phyloP scores from a whole-genome alignment of 2,113 vertebrate genomes.

The Ochotona curzoniae region DNA sequence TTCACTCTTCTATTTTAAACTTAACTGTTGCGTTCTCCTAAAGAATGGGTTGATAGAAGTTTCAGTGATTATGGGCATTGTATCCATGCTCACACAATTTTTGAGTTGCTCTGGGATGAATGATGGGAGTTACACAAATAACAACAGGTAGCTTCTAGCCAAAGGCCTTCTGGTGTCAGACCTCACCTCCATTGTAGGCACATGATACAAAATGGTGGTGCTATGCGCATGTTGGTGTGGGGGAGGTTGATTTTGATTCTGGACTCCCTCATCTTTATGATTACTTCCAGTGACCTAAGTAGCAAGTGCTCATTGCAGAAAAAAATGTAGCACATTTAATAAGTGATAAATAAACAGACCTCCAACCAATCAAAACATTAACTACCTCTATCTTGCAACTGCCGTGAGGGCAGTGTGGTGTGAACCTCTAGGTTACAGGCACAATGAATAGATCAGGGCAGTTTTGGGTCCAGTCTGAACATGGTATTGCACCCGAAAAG shows the following conservation, averaged over 20 bases:
- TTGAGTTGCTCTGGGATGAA: not conserved
- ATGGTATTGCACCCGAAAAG: not conserved
- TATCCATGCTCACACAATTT: not conserved
- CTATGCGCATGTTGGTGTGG: too few species aligned
- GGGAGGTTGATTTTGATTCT: not conserved
- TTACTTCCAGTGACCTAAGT: not conserved
- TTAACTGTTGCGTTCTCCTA: not conserved
- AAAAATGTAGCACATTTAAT: not conserved
- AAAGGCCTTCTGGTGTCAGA: conserved; percentile 41
- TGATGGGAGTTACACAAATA: not conserved
- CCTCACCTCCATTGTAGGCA: conserved; percentile 62
- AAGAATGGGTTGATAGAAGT: not conserved
- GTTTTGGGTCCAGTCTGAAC: not conserved
- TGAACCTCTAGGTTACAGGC: not conserved
- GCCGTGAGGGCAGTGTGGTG: too few species aligned
- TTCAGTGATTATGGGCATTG: not conserved
- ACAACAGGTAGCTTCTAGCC: not conserved
- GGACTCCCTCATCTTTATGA: not conserved
- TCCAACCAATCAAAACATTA: not conserved
- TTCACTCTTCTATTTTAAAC: not conserved
- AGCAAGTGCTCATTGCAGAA: not conserved
- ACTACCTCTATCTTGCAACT: not conserved
- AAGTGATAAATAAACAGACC: not conserved
- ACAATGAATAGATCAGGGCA: not conserved
- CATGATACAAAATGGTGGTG: conserved; percentile 57